Evolutionary conservation across 2,888 invertebrate genomes (phyloP).

Genomic region (Orthosia cruda): DNA sequence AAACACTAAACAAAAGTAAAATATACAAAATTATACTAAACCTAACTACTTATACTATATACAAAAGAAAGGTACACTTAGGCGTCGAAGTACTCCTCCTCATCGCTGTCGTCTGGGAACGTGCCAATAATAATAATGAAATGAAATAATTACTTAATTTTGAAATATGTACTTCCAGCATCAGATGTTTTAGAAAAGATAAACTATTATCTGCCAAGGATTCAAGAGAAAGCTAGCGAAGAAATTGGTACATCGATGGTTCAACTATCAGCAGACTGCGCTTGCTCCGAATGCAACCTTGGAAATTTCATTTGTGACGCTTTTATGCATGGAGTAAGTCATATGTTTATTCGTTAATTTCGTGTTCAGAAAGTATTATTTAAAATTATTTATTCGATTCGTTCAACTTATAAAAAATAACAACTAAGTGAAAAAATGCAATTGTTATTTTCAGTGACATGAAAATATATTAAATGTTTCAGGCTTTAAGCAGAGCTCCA

Average conservation of each 20-base stretch:
- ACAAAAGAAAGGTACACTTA: no score
- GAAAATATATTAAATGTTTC: slow-evolving; percentile 34
- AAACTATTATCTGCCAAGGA: slow-evolving; percentile 91
- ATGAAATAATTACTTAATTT: no score
- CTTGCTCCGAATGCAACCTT: slow-evolving; percentile 93
- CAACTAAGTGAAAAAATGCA: not conserved
- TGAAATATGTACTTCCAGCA: slow-evolving; percentile 70
- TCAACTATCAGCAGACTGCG: slow-evolving; percentile 91
- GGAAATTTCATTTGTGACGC: slow-evolving; percentile 95
- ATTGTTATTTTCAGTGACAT: not conserved
- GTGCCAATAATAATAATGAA: no score
- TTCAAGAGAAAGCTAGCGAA: slow-evolving; percentile 90
- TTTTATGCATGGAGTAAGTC: slow-evolving; percentile 90
- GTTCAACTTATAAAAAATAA: not conserved
- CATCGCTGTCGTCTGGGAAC: no score
- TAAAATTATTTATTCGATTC: no score
- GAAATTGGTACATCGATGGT: slow-evolving; percentile 93
- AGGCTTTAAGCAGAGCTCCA: slow-evolving; percentile 89
- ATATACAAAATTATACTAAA: no score
- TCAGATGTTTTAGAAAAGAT: slow-evolving; percentile 91
- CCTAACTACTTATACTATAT: no score
- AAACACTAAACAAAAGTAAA: no score
- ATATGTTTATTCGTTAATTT: not conserved
- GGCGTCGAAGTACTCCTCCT: no score
- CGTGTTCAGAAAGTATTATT: not conserved